Percentiles rank a stretch among this genome's conserved stretches.
Conservation (phyloP, 92 coral and sea anemone species). For the Heliopora coerulea region DNA sequence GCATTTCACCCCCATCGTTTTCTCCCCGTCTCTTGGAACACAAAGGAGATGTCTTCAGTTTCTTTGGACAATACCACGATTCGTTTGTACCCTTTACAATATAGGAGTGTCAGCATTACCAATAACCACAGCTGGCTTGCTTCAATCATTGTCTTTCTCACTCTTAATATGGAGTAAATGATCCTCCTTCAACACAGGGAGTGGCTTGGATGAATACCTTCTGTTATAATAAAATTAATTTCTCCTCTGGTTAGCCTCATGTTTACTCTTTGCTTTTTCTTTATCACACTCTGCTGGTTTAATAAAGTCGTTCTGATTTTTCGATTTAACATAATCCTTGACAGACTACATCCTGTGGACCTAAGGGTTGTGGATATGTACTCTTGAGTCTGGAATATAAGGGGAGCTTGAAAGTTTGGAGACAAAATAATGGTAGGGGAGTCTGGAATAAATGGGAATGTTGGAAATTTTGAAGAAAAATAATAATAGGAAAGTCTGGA, state of each 20-base stretch:
- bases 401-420: too few species aligned
- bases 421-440: too few species aligned
- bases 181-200: constrained; percentile 9
- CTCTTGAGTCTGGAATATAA: too few species aligned
- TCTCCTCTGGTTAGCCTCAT: constrained; percentile 14
- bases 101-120: constrained; percentile 11
- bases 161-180: constrained; percentile 13
- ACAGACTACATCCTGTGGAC: constrained; percentile 52
- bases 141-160: constrained; percentile 5
- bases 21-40: constrained; percentile 18
- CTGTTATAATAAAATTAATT: constrained; percentile 20
- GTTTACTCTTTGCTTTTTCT: neutral
- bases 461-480: too few species aligned
- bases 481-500: too few species aligned
- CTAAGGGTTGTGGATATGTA: constrained; percentile 52
- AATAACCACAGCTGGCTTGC: neutral
- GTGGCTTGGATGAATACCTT: constrained; percentile 11
- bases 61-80: constrained; percentile 7
- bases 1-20: neutral
- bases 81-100: constrained; percentile 16
- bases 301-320: constrained; percentile 40
- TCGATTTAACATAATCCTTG: constrained; percentile 45
- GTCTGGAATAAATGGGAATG: too few species aligned
- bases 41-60: constrained; percentile 35
- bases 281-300: neutral